Base-by-base conservation (phyloP, 2,797 vertebrate species). In the Vultur gryphus region DNA sequence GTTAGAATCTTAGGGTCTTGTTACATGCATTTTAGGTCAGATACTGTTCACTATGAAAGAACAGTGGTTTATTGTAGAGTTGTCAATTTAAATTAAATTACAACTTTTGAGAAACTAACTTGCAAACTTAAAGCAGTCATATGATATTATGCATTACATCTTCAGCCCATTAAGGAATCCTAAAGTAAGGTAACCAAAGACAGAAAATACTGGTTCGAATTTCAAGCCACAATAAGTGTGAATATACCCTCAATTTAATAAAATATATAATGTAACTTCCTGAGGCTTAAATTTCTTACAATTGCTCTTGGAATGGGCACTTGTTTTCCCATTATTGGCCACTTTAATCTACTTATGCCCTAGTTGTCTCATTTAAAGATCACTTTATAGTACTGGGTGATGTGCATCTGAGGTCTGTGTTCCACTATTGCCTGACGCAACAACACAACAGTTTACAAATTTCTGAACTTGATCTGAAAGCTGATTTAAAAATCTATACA, bases 181-280 rank as follows among this genome's bases (percentile, higher is more conserved):
- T 99, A 97, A 99, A 99, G 99, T 98, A 98, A 99, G 98, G 98
- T 98, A 99, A 98, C 98, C 98, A 99, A 99, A 99, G 98, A 98
- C 98, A 99, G 98, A 99, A 99, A 99, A 99, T 99, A 99, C 97
- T 98, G 98, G 98, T 98, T 99, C 98, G 98, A 96, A 98, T 99
- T 99, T 99, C 99, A 98, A 98, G 97, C 98, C 98, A 98, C 98
- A 98, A 91, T 98, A 98, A 98, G 98, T 99, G 98, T 99, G 99
- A 99, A 99, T 99, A 99, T 98, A 98, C 98, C 97, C 98, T 99
- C 99, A 99, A 99, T 99, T 99, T 98, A 99, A 99, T 99, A 98
- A 99, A 99, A 99, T 98, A 98, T 98, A 98, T 99, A 99, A 99
- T 99, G 98, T 98, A 99, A 99, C 98, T 99, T 99, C 99, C 98